phyloP scores from a whole-genome alignment of 2,113 vertebrate genomes.

The Tonatia bakeri region DNA sequence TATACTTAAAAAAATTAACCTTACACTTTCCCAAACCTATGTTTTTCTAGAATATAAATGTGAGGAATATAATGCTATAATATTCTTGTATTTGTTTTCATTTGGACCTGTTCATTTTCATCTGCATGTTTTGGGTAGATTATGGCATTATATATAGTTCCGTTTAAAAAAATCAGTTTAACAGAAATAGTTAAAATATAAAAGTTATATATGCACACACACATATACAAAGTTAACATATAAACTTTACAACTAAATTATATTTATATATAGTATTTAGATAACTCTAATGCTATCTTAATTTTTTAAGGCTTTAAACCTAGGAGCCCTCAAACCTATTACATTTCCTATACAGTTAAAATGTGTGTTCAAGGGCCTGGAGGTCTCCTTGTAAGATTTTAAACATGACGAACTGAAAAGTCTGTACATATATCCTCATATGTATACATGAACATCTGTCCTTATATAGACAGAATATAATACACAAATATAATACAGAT shows the following conservation, averaged over 20 bases:
- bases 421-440: background rate
- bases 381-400: background rate
- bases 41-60: background rate
- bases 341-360: background rate
- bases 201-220: background rate
- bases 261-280: background rate
- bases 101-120: background rate
- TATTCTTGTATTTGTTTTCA: background rate
- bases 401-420: background rate
- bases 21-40: background rate
- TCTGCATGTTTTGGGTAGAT: background rate
- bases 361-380: background rate
- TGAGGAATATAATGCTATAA: background rate
- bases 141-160: background rate
- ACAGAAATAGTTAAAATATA: background rate
- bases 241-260: background rate
- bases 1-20: background rate
- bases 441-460: background rate
- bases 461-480: background rate
- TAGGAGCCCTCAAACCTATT: background rate
- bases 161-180: background rate
- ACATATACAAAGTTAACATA: background rate
- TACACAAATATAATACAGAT: background rate
- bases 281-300: background rate
- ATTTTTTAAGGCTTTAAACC: background rate